A percentile compares a stretch with the other conserved stretches of the same genome.
phyloP scores from a whole-genome alignment of 2,113 vertebrate species.

The Motacilla tschutschensis region DNA sequence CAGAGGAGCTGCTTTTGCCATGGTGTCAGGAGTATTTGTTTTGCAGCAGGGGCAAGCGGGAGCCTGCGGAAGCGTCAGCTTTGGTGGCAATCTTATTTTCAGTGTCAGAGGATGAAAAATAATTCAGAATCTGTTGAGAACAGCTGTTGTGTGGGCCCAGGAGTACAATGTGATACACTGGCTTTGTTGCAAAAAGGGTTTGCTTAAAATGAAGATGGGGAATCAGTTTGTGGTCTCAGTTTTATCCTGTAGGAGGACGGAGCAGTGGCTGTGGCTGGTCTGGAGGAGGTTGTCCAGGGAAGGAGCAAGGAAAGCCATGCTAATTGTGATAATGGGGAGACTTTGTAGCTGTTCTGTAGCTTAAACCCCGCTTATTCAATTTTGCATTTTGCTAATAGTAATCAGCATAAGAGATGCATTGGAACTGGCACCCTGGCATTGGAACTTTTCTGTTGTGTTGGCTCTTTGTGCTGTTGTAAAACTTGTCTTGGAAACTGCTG shows the following conservation, averaged over 20 bases:
- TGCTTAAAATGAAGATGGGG: neutral
- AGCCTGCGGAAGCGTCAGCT: neutral
- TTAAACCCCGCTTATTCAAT: neutral
- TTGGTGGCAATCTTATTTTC: slow-evolving; percentile 7
- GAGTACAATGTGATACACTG: neutral
- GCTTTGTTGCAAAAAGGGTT: neutral
- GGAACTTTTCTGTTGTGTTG: neutral
- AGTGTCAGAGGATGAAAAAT: slow-evolving; percentile 28
- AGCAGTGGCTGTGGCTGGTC: neutral
- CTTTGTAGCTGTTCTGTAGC: neutral
- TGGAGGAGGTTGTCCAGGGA: neutral
- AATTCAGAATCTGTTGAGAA: neutral
- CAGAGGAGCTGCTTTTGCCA: neutral
- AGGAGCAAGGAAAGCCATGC: neutral
- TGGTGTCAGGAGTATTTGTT: neutral
- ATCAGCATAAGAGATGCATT: neutral
- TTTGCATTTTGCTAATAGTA: neutral
- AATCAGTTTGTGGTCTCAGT: neutral
- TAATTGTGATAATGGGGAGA: neutral
- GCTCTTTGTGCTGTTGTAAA: neutral
- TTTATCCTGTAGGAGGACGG: neutral
- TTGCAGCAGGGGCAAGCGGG: neutral
- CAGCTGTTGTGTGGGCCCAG: slow-evolving; percentile 43
- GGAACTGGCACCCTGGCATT: too few relatives aligned
- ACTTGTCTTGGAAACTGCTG: neutral